phyloP scores from a whole-genome alignment of 2,797 vertebrate genomes.

The Leucoraja ocellata region DNA sequence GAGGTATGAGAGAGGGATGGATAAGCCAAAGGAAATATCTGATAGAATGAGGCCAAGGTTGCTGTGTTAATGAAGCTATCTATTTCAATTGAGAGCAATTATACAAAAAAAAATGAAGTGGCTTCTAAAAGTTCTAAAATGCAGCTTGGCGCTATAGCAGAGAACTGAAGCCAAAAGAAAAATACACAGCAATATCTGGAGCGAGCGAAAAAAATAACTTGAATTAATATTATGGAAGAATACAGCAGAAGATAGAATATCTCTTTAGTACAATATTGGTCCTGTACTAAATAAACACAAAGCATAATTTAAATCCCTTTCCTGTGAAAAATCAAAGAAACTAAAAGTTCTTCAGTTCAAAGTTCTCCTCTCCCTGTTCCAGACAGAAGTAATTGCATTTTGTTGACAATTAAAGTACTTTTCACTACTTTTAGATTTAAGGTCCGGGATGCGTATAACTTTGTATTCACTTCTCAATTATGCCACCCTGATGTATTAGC shows the following conservation, averaged over 20 bases:
- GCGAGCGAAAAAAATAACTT: no score
- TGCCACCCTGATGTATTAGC: neutral
- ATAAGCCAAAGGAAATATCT: no score
- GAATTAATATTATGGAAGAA: no score
- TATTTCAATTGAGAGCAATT: no score
- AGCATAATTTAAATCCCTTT: neutral
- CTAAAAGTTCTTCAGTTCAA: neutral
- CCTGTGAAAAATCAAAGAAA: neutral
- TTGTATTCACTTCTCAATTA: neutral
- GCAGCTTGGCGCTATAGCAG: no score
- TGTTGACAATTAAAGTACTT: neutral
- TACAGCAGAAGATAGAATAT: neutral
- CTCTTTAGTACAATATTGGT: neutral
- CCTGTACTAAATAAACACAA: neutral
- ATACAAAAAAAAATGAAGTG: no score
- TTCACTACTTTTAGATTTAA: neutral
- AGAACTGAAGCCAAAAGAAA: no score
- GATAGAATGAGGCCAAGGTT: no score
- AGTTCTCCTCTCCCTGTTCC: neutral
- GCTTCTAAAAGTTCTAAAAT: no score
- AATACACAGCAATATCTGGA: no score
- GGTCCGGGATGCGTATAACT: neutral
- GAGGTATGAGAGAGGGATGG: no score
- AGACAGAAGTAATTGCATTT: neutral
- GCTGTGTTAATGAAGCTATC: no score